Conservation (phyloP, 1,140 invertebrate species). For the Orchestia grillus region DNA sequence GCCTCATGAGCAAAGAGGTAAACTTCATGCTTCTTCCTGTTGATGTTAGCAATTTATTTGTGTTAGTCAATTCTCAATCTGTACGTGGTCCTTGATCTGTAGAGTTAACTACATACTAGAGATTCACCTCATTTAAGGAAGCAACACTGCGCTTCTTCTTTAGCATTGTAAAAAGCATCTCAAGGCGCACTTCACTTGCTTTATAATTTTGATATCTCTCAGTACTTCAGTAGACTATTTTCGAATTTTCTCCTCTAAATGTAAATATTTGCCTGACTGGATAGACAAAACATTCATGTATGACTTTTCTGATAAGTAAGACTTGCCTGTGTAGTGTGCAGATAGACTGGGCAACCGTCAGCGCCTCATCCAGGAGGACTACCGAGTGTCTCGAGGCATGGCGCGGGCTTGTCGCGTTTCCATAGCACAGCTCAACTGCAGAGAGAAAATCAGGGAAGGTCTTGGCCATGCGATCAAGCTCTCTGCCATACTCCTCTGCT, state of each 20-base stretch:
- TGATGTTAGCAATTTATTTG: neutral
- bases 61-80: neutral
- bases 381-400: constrained; percentile 89
- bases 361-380: constrained; percentile 90
- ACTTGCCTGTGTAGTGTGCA: constrained; percentile 77
- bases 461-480: constrained; percentile 87
- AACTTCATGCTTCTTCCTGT: neutral
- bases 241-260: neutral
- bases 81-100: neutral
- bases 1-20: constrained; percentile 75
- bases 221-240: no score
- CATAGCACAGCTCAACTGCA: constrained; percentile 83
- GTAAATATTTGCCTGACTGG: neutral
- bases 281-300: neutral
- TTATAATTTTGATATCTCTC: no score
- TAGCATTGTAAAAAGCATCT: neutral
- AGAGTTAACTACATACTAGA: neutral
- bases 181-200: neutral
- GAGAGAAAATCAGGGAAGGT: constrained; percentile 80
- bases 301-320: neutral
- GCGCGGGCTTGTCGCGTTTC: constrained; percentile 90
- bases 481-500: constrained; percentile 91
- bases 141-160: neutral
- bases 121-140: neutral
- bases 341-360: constrained; percentile 88